Evolutionary conservation across 1,140 invertebrate species (phyloP).

Genomic region (Calliopsis andreniformis): DNA sequence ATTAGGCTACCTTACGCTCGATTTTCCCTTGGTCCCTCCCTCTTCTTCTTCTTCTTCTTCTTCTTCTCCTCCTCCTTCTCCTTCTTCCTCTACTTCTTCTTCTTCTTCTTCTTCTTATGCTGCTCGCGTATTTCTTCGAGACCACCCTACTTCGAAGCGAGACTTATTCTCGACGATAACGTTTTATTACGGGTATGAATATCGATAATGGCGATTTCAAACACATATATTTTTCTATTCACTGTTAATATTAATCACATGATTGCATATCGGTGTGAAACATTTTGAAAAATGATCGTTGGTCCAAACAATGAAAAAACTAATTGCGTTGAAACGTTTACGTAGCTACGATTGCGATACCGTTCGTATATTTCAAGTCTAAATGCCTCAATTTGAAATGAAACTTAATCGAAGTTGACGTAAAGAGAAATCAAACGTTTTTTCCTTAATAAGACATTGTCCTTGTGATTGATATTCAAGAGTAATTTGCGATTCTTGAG

Average conservation of each 20-base stretch:
- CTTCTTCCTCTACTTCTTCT: neutral
- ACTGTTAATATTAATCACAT: constrained; percentile 9
- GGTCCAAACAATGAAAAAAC: constrained; percentile 6
- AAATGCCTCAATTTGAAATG: no score
- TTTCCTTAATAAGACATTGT: no score
- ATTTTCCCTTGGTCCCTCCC: constrained; percentile 16
- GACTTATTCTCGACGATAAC: neutral
- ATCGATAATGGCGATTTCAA: constrained; percentile 21
- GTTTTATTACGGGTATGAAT: constrained; percentile 32
- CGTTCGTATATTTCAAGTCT: no score
- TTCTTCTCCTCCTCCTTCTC: constrained; percentile 17
- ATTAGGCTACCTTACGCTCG: constrained; percentile 38
- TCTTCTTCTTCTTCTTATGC: constrained; percentile 12
- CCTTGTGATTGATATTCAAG: neutral
- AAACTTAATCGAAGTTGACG: no score
- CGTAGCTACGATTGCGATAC: neutral
- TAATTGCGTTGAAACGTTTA: neutral
- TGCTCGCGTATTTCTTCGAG: constrained; percentile 4
- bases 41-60: constrained; percentile 9
- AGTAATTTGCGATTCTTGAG: neutral
- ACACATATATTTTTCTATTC: neutral
- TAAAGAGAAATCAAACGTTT: no score
- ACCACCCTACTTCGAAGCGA: neutral
- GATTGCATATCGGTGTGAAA: no score
- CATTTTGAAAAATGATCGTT: no score